phyloP scores from a whole-genome alignment of 2,888 invertebrate species.

The Nomada lathburiana region DNA sequence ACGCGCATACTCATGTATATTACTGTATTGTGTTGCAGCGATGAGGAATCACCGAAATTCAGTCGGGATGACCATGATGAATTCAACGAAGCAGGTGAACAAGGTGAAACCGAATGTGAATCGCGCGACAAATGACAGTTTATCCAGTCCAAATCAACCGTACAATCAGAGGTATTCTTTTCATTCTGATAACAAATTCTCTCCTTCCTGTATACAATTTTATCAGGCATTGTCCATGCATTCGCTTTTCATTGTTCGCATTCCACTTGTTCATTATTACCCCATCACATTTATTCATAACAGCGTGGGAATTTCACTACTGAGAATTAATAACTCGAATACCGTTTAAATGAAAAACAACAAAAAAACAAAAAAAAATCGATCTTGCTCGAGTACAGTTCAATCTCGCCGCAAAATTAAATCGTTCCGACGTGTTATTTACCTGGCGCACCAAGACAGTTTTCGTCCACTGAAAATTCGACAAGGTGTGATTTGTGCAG shows the following conservation, averaged over 20 bases:
- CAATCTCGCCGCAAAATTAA: slow-evolving; percentile 17
- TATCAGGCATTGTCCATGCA: slow-evolving; percentile 36
- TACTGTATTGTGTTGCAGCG: slow-evolving; percentile 85
- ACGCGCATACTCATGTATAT: too few relatives aligned
- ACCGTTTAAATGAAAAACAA: background rate
- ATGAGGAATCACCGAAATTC: slow-evolving; percentile 93
- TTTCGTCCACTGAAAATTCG: slow-evolving; percentile 9
- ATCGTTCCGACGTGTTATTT: background rate
- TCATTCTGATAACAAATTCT: slow-evolving; percentile 27
- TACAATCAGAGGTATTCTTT: slow-evolving; percentile 87
- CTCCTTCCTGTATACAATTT: slow-evolving; percentile 16
- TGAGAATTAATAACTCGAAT: slow-evolving; percentile 37
- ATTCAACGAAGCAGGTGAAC: slow-evolving; percentile 94
- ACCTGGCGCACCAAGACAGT: background rate
- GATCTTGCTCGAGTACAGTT: slow-evolving; percentile 11
- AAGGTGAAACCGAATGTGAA: slow-evolving; percentile 95
- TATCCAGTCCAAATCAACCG: slow-evolving; percentile 88
- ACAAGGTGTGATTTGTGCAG: background rate
- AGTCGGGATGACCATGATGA: slow-evolving; percentile 89
- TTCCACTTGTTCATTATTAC: slow-evolving; percentile 22
- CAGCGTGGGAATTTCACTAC: slow-evolving; percentile 53
- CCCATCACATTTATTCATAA: slow-evolving; percentile 16
- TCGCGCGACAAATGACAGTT: slow-evolving; percentile 90
- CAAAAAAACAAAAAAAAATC: slow-evolving; percentile 1
- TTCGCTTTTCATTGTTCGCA: slow-evolving; percentile 18